Conservation (phyloP, 2,113 vertebrate species). For the Miniopterus natalensis region DNA sequence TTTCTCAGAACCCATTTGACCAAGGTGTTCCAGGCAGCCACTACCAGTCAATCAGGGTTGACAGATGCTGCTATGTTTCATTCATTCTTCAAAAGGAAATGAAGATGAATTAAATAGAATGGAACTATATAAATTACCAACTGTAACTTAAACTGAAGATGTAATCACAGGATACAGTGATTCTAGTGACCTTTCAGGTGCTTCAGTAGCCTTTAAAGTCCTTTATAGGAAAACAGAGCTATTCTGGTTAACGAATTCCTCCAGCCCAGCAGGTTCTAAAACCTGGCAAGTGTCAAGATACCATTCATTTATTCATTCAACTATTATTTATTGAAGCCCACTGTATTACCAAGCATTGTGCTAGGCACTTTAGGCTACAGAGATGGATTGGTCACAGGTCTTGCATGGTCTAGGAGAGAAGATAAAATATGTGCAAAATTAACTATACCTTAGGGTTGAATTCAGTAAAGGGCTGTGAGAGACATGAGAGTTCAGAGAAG, state of each 20-base stretch:
- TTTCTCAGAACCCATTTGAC: neutral
- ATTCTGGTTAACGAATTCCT: neutral
- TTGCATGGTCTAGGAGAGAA: neutral
- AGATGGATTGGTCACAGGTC: neutral
- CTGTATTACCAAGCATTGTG: neutral
- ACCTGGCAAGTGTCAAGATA: neutral
- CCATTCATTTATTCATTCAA: neutral
- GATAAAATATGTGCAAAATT: neutral
- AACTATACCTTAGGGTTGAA: neutral
- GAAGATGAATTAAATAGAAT: neutral
- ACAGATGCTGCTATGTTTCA: neutral
- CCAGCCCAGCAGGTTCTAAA: neutral
- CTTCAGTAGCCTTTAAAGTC: neutral
- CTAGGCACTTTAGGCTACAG: neutral
- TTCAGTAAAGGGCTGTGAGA: neutral
- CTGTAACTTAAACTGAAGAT: neutral
- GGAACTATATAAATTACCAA: neutral
- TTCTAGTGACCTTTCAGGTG: neutral
- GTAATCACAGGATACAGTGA: neutral
- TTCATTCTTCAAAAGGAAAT: neutral
- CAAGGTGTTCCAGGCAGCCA: neutral
- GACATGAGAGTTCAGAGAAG: neutral
- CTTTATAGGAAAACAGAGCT: neutral
- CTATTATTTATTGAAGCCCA: neutral
- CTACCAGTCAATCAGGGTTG: neutral